Percentiles rank a stretch among this genome's conserved stretches.
Conservation (phyloP, 2,797 vertebrate species). For the Pseudomugil tenellus region DNA sequence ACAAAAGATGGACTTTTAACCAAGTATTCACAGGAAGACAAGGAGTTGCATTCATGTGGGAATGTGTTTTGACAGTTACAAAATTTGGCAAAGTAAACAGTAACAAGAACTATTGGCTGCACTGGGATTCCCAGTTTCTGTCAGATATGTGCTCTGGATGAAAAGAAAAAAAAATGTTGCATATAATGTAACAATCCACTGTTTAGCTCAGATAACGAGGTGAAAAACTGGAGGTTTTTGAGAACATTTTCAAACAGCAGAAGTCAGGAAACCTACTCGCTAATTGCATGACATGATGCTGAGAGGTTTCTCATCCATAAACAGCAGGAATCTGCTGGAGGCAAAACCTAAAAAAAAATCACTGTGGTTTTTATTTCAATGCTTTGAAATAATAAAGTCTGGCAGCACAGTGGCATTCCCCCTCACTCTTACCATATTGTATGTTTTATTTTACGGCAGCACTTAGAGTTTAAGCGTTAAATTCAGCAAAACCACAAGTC, state of each 20-base stretch:
- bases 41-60: conserved; percentile 42
- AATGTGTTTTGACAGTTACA: conserved; percentile 34
- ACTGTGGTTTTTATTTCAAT: conserved; percentile 56
- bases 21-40: conserved; percentile 39
- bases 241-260: conserved; percentile 41
- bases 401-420: conserved; percentile 22
- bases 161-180: conserved; percentile 41
- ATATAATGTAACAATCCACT: conserved; percentile 12
- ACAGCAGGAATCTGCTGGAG: conserved; percentile 48
- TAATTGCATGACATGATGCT: conserved; percentile 25
- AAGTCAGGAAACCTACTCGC: conserved; percentile 19
- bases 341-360: conserved; percentile 40
- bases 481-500: conserved; percentile 19
- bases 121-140: conserved; percentile 30
- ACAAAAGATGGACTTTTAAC: conserved; percentile 50
- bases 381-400: conserved; percentile 56
- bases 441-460: background rate
- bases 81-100: conserved; percentile 20
- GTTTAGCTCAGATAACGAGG: conserved; percentile 18
- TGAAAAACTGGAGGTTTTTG: conserved; percentile 41
- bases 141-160: conserved; percentile 46
- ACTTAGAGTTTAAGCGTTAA: background rate
- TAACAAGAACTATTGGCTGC: conserved; percentile 22
- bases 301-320: conserved; percentile 61
- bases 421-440: conserved; percentile 16